Base-by-base conservation (phyloP, 1,140 invertebrate species). In the Meteorus sp. region DNA sequence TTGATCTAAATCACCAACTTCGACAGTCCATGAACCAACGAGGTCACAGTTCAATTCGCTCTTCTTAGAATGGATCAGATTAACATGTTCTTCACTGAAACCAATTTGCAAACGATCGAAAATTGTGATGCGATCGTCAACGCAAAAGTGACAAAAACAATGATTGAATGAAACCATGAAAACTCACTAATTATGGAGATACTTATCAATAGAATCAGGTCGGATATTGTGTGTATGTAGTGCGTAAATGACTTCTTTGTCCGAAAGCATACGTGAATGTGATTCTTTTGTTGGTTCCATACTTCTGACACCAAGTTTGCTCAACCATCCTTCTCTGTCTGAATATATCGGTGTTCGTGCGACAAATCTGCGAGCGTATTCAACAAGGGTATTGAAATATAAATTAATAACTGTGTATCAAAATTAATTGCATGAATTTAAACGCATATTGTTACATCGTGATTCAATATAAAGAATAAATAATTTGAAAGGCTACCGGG, bases 1-100 rank as follows among this genome's bases (percentile, higher is more conserved):
- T 81, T 98, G 95, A 84, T 99, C 96, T 81, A 97, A 89, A 74
- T 97, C 95, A n/a, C 97, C 97, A 41, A 98, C 92, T 62, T 92
- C 90, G 6, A 98, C 95, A 5, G 85, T 89, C 90, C 91, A 94
- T 66, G 90, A 92, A 61, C 88, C 91, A 35, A 93, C 86, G 56
- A 93, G 77, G 71, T 93, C 88, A 68, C 87, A 88, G 53, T 87
- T 86, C 6, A 90, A 74, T 23, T 88, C 84, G 19, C 84, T 75
- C 70, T 90, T 88, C 58, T 87, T 87, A 17, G 88, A 85, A 65
- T 91, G 85, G 60, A 95, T 85, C 69, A 92, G 84, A 63, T 89
- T 83, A 17, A 92, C 88, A 71, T 88, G 89, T 56, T 87, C 86
- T 81, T 93, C 88, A 77, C 95, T 98, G 73, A 31, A 82, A 75